Evolutionary conservation across 2,888 invertebrate genomes (phyloP).

Genomic region (Oegoconia quadripuncta): DNA sequence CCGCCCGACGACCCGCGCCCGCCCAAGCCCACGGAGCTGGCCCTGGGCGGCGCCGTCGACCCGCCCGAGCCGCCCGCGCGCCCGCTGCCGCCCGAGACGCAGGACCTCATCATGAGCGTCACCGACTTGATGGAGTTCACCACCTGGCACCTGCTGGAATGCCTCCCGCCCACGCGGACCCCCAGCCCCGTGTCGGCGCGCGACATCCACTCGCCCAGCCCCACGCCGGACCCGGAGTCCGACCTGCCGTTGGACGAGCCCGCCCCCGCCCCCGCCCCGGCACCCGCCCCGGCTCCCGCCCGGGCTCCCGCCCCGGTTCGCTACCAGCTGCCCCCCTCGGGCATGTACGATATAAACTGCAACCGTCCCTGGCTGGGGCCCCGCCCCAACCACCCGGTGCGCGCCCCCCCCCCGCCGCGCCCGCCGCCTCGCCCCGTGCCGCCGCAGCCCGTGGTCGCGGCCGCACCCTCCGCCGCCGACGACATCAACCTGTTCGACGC

Average conservation of each 20-base stretch:
- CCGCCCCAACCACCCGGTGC: slow-evolving; percentile 48
- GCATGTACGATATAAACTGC: slow-evolving; percentile 62
- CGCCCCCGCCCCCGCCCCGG: slow-evolving; percentile 26
- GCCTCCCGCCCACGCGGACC: slow-evolving; percentile 90
- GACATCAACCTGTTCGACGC: slow-evolving; percentile 80
- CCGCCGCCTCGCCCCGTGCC: slow-evolving; percentile 73
- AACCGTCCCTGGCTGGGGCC: slow-evolving; percentile 47
- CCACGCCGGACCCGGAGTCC: slow-evolving; percentile 83
- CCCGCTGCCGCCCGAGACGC: slow-evolving; percentile 87
- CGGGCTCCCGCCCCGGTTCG: slow-evolving; percentile 39
- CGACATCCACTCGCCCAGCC: slow-evolving; percentile 90
- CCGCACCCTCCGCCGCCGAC: slow-evolving; percentile 34
- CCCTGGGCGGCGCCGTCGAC: slow-evolving; percentile 47
- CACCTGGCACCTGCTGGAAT: slow-evolving; percentile 89
- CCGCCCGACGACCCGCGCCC: slow-evolving; percentile 33
- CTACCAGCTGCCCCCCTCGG: too few species aligned
- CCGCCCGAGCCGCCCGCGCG: slow-evolving; percentile 69
- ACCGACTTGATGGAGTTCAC: slow-evolving; percentile 94
- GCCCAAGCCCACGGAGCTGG: slow-evolving; percentile 61
- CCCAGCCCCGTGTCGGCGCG: slow-evolving; percentile 92
- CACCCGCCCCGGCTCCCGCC: slow-evolving; percentile 25
- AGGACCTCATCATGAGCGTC: slow-evolving; percentile 90
- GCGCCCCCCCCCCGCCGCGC: slow-evolving; percentile 43
- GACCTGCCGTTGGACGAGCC: slow-evolving; percentile 33
- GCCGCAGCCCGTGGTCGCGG: slow-evolving; percentile 61